A percentile compares a stretch with the other conserved stretches of the same genome.
Conservation (phyloP, 2,797 vertebrate species). For the Falco rusticolus region DNA sequence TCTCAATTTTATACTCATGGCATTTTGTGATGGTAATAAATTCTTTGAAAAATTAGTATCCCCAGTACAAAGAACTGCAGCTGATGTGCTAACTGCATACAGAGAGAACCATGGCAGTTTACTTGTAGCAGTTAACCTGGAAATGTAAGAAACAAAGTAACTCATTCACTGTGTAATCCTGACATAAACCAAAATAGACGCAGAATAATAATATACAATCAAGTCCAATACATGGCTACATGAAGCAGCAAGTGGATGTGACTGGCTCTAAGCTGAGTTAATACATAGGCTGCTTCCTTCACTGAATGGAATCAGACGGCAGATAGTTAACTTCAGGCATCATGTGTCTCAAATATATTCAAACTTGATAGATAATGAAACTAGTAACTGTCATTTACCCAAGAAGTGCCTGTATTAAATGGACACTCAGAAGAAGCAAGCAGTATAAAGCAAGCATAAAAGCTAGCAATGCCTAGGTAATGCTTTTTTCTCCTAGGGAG, state of each 20-base stretch:
- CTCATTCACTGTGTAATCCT: not conserved
- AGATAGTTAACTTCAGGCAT: not conserved
- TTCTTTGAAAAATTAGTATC: constrained; percentile 15
- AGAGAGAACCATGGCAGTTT: not conserved
- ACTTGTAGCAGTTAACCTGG: not conserved
- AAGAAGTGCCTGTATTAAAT: not conserved
- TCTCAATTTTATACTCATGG: constrained; percentile 9
- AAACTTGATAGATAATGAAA: not conserved
- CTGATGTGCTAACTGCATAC: not conserved
- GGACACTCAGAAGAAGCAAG: not conserved
- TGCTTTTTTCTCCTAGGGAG: not conserved
- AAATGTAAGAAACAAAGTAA: constrained; percentile 30
- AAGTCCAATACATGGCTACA: not conserved
- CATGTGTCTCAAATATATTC: not conserved
- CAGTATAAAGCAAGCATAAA: not conserved
- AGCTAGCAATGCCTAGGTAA: not conserved
- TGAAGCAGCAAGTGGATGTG: not conserved
- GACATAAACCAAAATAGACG: not conserved
- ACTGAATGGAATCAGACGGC: not conserved
- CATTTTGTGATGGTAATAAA: constrained; percentile 25
- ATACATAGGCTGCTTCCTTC: not conserved
- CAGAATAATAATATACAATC: not conserved
- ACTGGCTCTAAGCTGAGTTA: not conserved
- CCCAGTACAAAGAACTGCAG: not conserved
- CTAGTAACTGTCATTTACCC: not conserved